Percentiles rank a stretch among this genome's conserved stretches.
Evolutionary conservation across 1,140 invertebrate genomes (phyloP).

Genomic region (Drosophila sproati): DNA sequence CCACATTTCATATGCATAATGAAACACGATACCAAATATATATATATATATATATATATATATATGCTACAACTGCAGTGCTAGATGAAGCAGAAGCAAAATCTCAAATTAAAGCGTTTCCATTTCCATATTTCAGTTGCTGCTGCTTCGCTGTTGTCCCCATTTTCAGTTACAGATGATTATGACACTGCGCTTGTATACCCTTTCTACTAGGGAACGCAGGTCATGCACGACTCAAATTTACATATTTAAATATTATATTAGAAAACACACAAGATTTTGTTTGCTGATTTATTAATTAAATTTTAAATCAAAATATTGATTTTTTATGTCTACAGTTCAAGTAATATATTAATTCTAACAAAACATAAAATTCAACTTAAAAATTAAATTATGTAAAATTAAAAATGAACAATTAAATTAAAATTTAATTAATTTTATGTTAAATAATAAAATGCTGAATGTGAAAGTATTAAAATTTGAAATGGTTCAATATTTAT

Average conservation of each 20-base stretch:
- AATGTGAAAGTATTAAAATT: too few relatives aligned
- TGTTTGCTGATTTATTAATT: too few relatives aligned
- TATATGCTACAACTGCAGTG: slow-evolving; percentile 35
- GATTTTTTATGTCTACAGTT: too few relatives aligned
- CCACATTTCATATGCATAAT: slow-evolving; percentile 64
- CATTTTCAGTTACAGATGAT: slow-evolving; percentile 29
- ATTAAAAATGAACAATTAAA: too few relatives aligned
- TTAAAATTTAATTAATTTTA: too few relatives aligned
- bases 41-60: slow-evolving; percentile 1
- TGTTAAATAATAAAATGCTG: too few relatives aligned
- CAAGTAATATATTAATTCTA: too few relatives aligned
- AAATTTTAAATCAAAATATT: too few relatives aligned
- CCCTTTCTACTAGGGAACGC: not conserved
- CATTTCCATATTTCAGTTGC: slow-evolving; percentile 24
- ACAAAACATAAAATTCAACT: too few relatives aligned
- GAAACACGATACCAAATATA: slow-evolving; percentile 51
- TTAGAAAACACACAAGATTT: too few relatives aligned
- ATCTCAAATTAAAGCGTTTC: slow-evolving; percentile 62
- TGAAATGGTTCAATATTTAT: too few relatives aligned
- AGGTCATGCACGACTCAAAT: not conserved
- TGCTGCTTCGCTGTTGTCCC: slow-evolving; percentile 16
- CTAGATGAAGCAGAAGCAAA: slow-evolving; percentile 23
- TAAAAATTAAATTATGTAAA: too few relatives aligned
- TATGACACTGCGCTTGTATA: slow-evolving; percentile 20
- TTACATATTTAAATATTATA: not conserved